phyloP scores from a whole-genome alignment of 2,797 vertebrate species.

The Sebastes variabilis region DNA sequence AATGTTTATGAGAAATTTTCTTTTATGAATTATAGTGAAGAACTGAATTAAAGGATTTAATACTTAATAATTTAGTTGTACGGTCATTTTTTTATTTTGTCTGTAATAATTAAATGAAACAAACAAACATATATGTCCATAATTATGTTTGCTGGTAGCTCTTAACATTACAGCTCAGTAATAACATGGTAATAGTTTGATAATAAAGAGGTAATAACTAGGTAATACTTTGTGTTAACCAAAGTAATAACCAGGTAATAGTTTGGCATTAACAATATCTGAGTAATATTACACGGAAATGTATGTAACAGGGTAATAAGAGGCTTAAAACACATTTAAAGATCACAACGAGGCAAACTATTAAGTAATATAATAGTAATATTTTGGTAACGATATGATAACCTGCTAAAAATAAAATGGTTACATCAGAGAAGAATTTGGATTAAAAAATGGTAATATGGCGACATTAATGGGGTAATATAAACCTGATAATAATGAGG shows the following conservation, averaged over 20 bases:
- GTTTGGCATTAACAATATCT: too few relatives aligned
- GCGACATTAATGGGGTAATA: too few relatives aligned
- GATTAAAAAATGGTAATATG: too few relatives aligned
- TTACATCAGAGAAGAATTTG: background rate
- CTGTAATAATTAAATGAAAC: background rate
- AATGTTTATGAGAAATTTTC: too few relatives aligned
- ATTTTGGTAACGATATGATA: background rate
- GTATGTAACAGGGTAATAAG: background rate
- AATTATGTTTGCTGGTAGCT: constrained; percentile 12
- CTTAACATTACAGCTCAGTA: too few relatives aligned
- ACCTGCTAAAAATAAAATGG: background rate
- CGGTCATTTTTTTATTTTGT: background rate
- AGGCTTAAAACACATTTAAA: background rate
- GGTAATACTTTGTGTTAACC: too few relatives aligned
- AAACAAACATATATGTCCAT: background rate
- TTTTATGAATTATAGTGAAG: background rate
- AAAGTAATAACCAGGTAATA: too few relatives aligned
- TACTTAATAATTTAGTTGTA: background rate
- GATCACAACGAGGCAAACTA: background rate
- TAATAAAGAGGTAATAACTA: too few relatives aligned
- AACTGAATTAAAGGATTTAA: background rate
- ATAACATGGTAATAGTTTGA: background rate
- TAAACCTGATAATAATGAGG: too few relatives aligned
- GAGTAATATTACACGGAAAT: background rate
- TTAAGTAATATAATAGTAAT: background rate